Evolutionary conservation across 2,888 invertebrate genomes (phyloP).

Genomic region (Tenthredo scrophulariae): DNA sequence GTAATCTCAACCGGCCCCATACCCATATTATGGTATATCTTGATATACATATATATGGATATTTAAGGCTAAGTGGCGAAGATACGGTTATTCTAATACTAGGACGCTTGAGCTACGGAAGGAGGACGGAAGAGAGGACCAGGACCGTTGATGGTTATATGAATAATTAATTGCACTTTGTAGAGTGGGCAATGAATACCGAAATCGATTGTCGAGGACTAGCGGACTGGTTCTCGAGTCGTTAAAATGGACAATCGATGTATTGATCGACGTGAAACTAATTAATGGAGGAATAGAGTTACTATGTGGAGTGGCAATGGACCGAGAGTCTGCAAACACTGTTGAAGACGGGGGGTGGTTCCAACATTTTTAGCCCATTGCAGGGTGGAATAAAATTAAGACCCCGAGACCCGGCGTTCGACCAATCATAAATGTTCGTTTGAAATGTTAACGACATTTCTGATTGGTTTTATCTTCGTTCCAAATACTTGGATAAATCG

Average conservation of each 20-base stretch:
- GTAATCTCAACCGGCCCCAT: background rate
- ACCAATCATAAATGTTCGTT: slow-evolving; percentile 1
- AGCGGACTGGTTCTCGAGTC: background rate
- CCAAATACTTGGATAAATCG: background rate
- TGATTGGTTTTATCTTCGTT: slow-evolving; percentile 14
- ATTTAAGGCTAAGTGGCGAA: slow-evolving; percentile 10
- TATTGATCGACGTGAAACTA: slow-evolving; percentile 13
- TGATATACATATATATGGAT: background rate
- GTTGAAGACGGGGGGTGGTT: background rate
- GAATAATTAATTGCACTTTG: slow-evolving; percentile 49
- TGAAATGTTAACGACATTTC: slow-evolving; percentile 17
- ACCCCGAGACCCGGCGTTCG: background rate
- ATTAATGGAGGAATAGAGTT: background rate
- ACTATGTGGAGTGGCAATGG: background rate
- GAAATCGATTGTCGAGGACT: slow-evolving; percentile 27
- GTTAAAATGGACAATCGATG: slow-evolving; percentile 25
- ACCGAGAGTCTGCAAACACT: background rate
- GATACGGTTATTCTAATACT: slow-evolving; percentile 37
- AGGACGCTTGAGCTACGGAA: background rate
- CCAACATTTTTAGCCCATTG: background rate
- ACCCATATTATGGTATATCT: background rate
- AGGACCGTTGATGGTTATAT: slow-evolving; percentile 17
- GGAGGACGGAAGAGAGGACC: background rate
- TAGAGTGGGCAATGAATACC: slow-evolving; percentile 43
- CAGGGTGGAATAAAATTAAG: background rate